These are phyloP conservation scores for Habrosyne pyritoides DNA, from an alignment of 2,888 invertebrate species.

Conservation along the genomic window DNA sequence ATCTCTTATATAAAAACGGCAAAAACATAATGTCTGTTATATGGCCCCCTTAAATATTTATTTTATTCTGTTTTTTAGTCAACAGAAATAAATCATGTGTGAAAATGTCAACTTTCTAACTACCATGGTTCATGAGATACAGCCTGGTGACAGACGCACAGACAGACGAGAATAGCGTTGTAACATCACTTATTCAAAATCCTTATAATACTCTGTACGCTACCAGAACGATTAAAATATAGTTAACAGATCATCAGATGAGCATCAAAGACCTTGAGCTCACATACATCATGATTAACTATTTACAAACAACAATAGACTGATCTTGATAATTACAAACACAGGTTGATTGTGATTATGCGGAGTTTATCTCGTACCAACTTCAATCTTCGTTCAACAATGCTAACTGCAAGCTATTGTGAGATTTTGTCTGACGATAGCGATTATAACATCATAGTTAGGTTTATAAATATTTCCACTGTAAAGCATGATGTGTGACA, in stretches of 20 bases:
- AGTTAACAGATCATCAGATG: background rate
- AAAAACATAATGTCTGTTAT: no score
- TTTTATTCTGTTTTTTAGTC: no score
- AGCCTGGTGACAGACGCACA: no score
- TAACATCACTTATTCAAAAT: no score
- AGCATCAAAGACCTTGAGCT: background rate
- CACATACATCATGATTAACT: background rate
- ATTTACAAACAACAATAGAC: slow-evolving; percentile 1
- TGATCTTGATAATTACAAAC: slow-evolving; percentile 2
- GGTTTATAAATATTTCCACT: background rate
- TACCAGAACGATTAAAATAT: background rate
- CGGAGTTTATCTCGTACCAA: background rate
- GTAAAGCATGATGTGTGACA: no score
- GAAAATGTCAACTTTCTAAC: no score
- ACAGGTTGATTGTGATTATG: slow-evolving; percentile 1
- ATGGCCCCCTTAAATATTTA: no score
- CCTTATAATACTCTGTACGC: no score
- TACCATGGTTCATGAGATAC: no score
- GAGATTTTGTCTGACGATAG: background rate
- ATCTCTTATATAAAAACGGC: no score
- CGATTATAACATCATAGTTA: background rate
- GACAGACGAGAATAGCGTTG: no score
- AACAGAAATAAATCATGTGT: no score
- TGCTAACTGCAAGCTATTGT: background rate
- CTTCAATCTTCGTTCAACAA: background rate